These are phyloP conservation scores for Tyrophagus putrescentiae DNA, from an alignment of 1,140 invertebrate species.

Conservation along the genomic window DNA sequence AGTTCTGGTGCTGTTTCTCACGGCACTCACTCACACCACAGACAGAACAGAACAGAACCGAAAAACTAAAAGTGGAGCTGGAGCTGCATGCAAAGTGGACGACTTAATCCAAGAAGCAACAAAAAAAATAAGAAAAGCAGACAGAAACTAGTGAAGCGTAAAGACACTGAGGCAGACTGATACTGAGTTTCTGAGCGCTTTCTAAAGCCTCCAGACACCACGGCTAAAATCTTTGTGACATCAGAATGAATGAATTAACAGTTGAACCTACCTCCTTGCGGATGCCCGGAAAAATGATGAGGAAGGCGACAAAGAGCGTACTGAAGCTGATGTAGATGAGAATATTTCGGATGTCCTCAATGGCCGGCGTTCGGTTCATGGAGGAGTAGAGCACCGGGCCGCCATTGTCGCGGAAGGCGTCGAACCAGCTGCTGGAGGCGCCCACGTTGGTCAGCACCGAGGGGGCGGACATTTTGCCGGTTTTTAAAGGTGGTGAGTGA, in stretches of 20 bases:
- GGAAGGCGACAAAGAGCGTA: slow-evolving; percentile 75
- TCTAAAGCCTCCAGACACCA: not conserved
- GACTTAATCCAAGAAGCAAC: not conserved
- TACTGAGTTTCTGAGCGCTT: not conserved
- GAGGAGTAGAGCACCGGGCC: slow-evolving; percentile 82
- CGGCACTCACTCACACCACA: too few relatives aligned
- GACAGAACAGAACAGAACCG: too few relatives aligned
- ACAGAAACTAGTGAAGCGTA: not conserved
- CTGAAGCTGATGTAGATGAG: slow-evolving; percentile 69
- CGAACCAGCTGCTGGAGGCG: slow-evolving; percentile 69
- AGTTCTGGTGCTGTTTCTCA: too few relatives aligned
- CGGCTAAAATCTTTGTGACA: not conserved
- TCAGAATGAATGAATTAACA: not conserved
- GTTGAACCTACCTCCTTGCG: slow-evolving; percentile 63
- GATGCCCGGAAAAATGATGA: slow-evolving; percentile 84
- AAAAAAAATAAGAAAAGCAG: not conserved
- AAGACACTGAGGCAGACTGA: too few relatives aligned
- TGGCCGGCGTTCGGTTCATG: slow-evolving; percentile 78
- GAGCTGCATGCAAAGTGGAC: too few relatives aligned
- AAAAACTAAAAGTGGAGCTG: too few relatives aligned
- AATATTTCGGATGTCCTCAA: slow-evolving; percentile 68
- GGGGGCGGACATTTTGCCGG: slow-evolving; percentile 1
- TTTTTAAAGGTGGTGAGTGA: too few relatives aligned
- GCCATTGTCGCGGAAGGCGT: slow-evolving; percentile 77
- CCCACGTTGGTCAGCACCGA: not conserved